Evolutionary conservation across 2,113 vertebrate genomes (phyloP).

Genomic region (Craseonycteris thonglongyai): DNA sequence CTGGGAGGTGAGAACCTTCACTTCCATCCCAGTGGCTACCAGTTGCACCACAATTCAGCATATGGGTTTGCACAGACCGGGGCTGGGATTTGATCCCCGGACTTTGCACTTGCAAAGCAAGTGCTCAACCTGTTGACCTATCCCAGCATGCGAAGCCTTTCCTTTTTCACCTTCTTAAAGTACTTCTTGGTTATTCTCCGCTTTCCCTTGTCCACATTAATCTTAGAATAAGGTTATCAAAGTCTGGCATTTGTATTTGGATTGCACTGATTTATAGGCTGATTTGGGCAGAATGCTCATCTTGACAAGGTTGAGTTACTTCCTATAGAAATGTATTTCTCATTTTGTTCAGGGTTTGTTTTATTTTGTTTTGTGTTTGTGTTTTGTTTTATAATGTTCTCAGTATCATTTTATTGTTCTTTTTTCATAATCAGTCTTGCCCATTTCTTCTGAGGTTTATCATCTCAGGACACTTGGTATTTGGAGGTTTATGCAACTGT

Average conservation of each 20-base stretch:
- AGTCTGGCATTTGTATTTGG: neutral
- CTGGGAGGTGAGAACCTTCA: no score
- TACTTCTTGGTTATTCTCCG: neutral
- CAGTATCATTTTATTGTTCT: neutral
- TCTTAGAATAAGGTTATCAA: neutral
- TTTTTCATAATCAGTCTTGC: neutral
- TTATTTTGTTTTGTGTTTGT: neutral
- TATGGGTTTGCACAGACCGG: no score
- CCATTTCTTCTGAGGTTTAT: neutral
- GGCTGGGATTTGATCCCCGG: no score
- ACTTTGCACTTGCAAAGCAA: no score
- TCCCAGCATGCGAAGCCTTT: no score
- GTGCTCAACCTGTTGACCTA: no score
- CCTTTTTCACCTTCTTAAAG: neutral
- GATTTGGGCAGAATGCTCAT: neutral
- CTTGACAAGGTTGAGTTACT: neutral
- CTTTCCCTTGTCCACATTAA: neutral
- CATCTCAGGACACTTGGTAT: neutral
- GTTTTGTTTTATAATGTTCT: neutral
- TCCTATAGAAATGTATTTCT: neutral
- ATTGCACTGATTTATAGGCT: neutral
- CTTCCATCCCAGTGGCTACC: no score
- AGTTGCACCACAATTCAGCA: no score
- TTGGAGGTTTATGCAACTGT: neutral
- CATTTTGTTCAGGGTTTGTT: neutral